Conservation (phyloP, 2,888 invertebrate species). For the Caenorhabditis angaria region DNA sequence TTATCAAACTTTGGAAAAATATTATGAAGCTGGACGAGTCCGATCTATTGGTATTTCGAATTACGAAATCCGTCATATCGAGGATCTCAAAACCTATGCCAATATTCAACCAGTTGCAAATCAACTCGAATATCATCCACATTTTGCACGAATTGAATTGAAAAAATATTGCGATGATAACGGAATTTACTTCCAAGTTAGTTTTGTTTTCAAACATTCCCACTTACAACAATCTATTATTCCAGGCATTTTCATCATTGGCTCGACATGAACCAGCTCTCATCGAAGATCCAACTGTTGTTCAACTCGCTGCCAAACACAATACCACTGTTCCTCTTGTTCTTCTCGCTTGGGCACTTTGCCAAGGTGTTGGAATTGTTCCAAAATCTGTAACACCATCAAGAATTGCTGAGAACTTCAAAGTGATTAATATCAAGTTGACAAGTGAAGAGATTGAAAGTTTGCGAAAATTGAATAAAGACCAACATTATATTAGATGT, state of each 20-base stretch:
- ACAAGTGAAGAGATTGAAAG: constrained; percentile 53
- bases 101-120: constrained; percentile 50
- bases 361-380: constrained; percentile 78
- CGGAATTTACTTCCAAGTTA: constrained; percentile 72
- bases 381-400: constrained; percentile 67
- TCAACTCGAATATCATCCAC: constrained; percentile 74
- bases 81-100: constrained; percentile 75
- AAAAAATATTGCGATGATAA: constrained; percentile 72
- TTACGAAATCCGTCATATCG: constrained; percentile 80
- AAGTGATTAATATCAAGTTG: constrained; percentile 45
- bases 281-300: constrained; percentile 77
- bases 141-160: constrained; percentile 72
- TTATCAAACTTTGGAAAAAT: constrained; percentile 80
- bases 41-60: constrained; percentile 85
- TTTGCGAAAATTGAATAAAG: constrained; percentile 51
- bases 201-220: neutral
- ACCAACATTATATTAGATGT: constrained; percentile 64
- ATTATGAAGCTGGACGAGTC: constrained; percentile 75
- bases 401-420: constrained; percentile 63
- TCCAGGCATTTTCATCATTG: constrained; percentile 74
- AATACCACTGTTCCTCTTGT: constrained; percentile 65
- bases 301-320: constrained; percentile 77
- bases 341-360: constrained; percentile 82
- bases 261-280: constrained; percentile 74
- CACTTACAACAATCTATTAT: neutral